Percentiles rank a stretch among this genome's conserved stretches.
Conservation (phyloP, 2,888 invertebrate species). For the Taenaris catops region DNA sequence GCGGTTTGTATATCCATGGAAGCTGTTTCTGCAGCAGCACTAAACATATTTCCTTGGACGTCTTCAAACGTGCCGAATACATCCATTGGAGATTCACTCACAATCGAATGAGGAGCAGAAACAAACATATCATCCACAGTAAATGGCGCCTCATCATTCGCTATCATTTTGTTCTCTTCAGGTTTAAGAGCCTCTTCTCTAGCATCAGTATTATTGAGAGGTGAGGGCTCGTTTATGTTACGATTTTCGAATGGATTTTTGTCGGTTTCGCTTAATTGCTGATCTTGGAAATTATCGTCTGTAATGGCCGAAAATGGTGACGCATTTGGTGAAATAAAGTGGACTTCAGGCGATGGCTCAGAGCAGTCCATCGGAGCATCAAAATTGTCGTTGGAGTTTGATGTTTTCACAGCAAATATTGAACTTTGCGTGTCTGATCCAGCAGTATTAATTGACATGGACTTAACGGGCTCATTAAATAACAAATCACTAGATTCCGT, state of each 20-base stretch:
- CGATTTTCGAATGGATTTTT: conserved; percentile 58
- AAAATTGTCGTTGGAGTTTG: conserved; percentile 14
- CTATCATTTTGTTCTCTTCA: conserved; percentile 33
- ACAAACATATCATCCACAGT: conserved; percentile 27
- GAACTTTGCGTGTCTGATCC: conserved; percentile 17
- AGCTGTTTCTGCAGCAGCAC: conserved; percentile 23
- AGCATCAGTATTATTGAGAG: conserved; percentile 29
- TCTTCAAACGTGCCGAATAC: conserved; percentile 33
- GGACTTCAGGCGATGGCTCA: conserved; percentile 38
- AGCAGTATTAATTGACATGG: conserved; percentile 22
- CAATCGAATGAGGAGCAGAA: conserved; percentile 13
- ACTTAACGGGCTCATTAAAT: conserved; percentile 23
- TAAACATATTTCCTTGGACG: conserved; percentile 20
- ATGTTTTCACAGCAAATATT: conserved; percentile 10
- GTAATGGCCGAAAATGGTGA: conserved; percentile 51
- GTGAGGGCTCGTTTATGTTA: conserved; percentile 26
- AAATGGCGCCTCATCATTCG: conserved; percentile 28
- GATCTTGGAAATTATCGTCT: conserved; percentile 31
- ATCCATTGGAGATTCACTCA: conserved; percentile 26
- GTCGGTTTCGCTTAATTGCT: conserved; percentile 35
- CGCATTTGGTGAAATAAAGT: conserved; percentile 33
- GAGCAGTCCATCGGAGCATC: conserved; percentile 57
- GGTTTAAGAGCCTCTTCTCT: conserved; percentile 36
- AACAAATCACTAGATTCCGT: conserved; percentile 22
- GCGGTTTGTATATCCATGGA: conserved; percentile 27